Conservation (phyloP, 2,888 invertebrate species). For the Cryptocephalus moraei region DNA sequence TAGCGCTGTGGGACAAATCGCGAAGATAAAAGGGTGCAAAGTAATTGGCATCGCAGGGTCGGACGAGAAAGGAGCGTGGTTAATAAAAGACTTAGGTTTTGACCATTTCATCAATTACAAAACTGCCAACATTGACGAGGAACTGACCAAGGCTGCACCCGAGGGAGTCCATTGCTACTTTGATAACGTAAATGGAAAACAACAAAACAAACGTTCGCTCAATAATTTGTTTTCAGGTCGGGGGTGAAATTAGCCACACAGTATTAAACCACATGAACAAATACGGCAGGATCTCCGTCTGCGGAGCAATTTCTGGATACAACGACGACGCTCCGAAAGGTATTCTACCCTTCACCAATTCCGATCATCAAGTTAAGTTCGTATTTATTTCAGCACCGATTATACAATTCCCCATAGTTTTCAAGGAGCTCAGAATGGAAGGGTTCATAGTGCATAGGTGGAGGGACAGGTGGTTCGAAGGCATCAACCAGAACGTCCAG, state of each 20-base stretch:
- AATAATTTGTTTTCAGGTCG: constrained; percentile 40
- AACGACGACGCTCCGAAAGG: constrained; percentile 35
- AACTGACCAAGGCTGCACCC: constrained; percentile 51
- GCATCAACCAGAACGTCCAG: constrained; percentile 47
- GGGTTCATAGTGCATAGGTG: constrained; percentile 18
- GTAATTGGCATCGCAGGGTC: constrained; percentile 67
- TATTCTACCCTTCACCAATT: too few relatives aligned
- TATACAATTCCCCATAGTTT: constrained; percentile 7
- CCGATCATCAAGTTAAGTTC: not conserved
- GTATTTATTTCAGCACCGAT: not conserved
- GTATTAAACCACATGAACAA: constrained; percentile 54
- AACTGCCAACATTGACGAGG: constrained; percentile 42
- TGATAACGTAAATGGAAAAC: constrained; percentile 53
- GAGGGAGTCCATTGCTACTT: constrained; percentile 68
- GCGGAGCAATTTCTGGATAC: constrained; percentile 59
- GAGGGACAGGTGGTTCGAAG: constrained; percentile 48
- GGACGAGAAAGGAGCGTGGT: constrained; percentile 59
- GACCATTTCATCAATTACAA: constrained; percentile 66
- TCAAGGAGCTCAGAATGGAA: constrained; percentile 19
- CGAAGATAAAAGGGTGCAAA: constrained; percentile 57
- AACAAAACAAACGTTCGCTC: too few relatives aligned
- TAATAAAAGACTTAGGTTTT: constrained; percentile 52
- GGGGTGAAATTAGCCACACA: constrained; percentile 54
- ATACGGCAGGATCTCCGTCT: constrained; percentile 54
- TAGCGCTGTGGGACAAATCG: constrained; percentile 68